These are phyloP conservation scores for Agapetus fuscipes DNA, from an alignment of 2,888 invertebrate species.

Conservation along the genomic window DNA sequence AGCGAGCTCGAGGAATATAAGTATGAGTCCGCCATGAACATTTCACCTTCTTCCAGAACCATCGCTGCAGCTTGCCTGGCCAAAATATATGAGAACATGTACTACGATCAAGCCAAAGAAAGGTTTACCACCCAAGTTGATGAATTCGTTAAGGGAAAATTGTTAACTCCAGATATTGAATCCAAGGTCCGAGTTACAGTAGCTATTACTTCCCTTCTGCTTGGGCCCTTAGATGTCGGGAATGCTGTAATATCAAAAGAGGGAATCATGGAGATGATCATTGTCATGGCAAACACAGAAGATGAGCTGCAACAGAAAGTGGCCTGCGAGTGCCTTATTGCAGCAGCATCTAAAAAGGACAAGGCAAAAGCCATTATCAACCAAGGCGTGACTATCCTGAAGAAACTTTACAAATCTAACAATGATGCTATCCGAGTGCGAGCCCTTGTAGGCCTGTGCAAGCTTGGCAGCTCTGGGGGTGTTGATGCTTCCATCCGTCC, in stretches of 20 bases:
- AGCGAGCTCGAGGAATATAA: constrained; percentile 89
- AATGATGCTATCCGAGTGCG: constrained; percentile 86
- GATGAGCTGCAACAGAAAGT: constrained; percentile 84
- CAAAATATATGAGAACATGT: constrained; percentile 91
- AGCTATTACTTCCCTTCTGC: constrained; percentile 77
- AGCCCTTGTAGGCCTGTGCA: constrained; percentile 89
- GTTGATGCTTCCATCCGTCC: constrained; percentile 90
- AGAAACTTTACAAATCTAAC: constrained; percentile 80
- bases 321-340: constrained; percentile 93
- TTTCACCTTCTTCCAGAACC: constrained; percentile 80
- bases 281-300: constrained; percentile 94
- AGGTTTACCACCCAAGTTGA: constrained; percentile 69
- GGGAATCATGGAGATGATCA: constrained; percentile 91
- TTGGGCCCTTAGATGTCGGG: constrained; percentile 90
- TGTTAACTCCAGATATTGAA: constrained; percentile 79
- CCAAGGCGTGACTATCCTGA: constrained; percentile 88
- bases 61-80: constrained; percentile 87
- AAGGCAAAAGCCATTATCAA: constrained; percentile 84
- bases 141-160: constrained; percentile 76
- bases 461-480: constrained; percentile 90
- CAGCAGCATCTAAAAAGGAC: constrained; percentile 94
- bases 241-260: constrained; percentile 73
- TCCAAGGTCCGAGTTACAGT: constrained; percentile 81
- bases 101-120: constrained; percentile 74
- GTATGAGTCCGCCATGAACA: constrained; percentile 83